Base-by-base conservation (phyloP, 2,888 invertebrate genomes). In the Tetropium fuscum region DNA sequence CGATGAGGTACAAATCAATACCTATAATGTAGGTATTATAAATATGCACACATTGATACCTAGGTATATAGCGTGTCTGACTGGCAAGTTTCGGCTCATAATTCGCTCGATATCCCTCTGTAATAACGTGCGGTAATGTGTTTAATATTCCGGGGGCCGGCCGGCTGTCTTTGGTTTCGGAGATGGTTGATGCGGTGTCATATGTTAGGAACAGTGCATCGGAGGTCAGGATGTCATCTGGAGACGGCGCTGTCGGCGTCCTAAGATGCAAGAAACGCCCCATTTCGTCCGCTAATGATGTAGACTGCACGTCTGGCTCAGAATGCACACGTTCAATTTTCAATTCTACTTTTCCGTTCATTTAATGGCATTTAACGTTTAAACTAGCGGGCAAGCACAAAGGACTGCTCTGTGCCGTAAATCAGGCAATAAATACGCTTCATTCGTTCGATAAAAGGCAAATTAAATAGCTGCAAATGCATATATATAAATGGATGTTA, bases 201-300 rank as follows among this genome's bases (percentile, higher is more conserved):
- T 22, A 20, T 41, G 41, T 41, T 41, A 41, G 16, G 32, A 47
- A 32, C 30, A 47, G 45, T 47, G 45, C 45, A 47, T 16, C 32
- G 16, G 45, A 36, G 36, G 48, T 20, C 36, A 27, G 51, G 5
- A 40, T 43, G 49, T 53, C 57, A 61, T 56, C 51, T 60, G 57
- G 41, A 47, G 47, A 60, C 60, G 60, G 55, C 57, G 53, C 51
- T 65, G 69, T 65, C 75, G 72, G 73, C 69, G 60, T 73, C 66
- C 71, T 63, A 70, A 71, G 34, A 34, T 22, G 15, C 22, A 13
- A 13, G 5, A 30, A 16, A 72, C 74, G 78, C 71, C 70, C 76
- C 77, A 79, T 79, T 79, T 74, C 76, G 74, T 67, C 67, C 74
- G 74, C 71, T 79, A 79, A 79, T 79, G 78, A 79, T 72, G 74